Evolutionary conservation across 2,797 vertebrate species (phyloP).

Genomic region (Carcharodon carcharias): DNA sequence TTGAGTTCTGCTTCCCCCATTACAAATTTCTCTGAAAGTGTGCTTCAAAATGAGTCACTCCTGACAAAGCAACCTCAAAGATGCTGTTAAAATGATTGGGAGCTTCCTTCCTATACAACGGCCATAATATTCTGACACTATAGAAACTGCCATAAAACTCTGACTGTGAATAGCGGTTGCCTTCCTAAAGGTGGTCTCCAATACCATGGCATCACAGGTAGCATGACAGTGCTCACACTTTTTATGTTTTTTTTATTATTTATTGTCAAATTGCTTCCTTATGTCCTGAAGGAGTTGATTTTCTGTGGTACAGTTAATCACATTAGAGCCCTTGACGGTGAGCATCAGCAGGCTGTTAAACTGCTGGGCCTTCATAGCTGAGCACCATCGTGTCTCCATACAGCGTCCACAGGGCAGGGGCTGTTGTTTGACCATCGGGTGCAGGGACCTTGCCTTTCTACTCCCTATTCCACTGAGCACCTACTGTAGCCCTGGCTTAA

Average conservation of each 20-base stretch:
- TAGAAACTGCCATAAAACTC: background rate
- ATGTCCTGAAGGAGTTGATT: background rate
- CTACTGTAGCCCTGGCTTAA: background rate
- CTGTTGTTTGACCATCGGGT: background rate
- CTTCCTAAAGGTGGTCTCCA: background rate
- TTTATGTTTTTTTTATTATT: background rate
- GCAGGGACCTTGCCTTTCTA: background rate
- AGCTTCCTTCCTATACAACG: conserved; percentile 14
- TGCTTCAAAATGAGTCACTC: conserved; percentile 32
- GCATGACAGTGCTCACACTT: background rate
- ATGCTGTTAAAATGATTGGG: conserved; percentile 22
- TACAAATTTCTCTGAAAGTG: background rate
- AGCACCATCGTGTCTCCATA: background rate
- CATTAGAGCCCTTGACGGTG: background rate
- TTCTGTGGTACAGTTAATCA: background rate
- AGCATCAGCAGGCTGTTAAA: background rate
- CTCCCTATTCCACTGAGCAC: background rate
- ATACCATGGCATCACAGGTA: background rate
- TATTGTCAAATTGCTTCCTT: background rate
- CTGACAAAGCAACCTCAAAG: conserved; percentile 11
- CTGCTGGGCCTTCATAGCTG: background rate
- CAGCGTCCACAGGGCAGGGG: background rate
- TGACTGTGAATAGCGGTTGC: background rate
- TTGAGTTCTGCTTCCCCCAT: conserved; percentile 7
- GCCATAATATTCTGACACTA: background rate